Evolutionary conservation across 37 sponge, comb jelly and placozoan genomes (phyloP).

Genomic region (Petrosia ficiformis): DNA sequence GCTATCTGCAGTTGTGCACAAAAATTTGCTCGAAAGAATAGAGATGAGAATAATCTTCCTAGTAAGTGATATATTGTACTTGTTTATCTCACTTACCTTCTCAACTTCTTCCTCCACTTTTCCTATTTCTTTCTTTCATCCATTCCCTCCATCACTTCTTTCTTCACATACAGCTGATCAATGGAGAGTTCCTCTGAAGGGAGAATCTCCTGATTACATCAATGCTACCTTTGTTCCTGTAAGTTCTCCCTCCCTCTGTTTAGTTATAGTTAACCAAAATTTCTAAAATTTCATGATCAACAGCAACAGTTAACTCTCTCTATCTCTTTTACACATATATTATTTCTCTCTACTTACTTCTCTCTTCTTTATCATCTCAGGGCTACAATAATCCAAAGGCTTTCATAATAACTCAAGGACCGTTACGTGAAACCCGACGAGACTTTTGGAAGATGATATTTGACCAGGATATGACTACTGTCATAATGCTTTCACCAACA

Average conservation of each 20-base stretch:
- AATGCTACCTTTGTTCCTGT: constrained; percentile 9
- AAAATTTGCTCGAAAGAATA: neutral
- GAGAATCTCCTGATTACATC: constrained; percentile 19
- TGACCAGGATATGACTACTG: neutral
- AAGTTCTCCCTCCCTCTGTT: no score
- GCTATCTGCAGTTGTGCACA: neutral
- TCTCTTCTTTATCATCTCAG: neutral
- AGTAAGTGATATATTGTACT: neutral
- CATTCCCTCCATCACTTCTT: no score
- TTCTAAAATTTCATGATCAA: no score
- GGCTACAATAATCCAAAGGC: neutral
- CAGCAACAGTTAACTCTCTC: no score
- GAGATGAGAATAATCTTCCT: constrained; percentile 1
- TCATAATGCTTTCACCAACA: constrained; percentile 11
- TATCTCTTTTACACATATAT: no score
- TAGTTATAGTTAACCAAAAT: no score
- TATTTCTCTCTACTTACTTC: neutral
- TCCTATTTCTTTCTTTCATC: no score
- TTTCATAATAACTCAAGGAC: constrained; percentile 15
- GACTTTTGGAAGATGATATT: constrained; percentile 28
- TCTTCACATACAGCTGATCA: constrained; percentile 12
- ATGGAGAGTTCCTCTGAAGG: constrained; percentile 8
- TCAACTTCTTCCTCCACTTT: no score
- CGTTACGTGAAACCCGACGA: constrained; percentile 2
- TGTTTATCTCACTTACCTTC: neutral